phyloP scores from a whole-genome alignment of 1,140 invertebrate genomes.

The Myzus persicae region DNA sequence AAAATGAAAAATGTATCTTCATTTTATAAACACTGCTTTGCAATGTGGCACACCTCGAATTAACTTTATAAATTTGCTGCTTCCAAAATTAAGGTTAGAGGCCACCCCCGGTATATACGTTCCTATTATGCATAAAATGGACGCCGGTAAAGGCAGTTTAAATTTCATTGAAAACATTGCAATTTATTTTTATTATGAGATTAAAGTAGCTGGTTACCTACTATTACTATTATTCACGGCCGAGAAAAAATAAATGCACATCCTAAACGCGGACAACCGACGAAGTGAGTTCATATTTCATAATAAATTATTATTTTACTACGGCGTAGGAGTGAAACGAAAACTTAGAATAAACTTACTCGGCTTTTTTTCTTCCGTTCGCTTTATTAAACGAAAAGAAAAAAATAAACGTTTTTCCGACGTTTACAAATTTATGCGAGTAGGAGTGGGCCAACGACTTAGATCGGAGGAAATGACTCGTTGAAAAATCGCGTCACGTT shows the following conservation, averaged over 20 bases:
- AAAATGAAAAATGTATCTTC: too few species aligned
- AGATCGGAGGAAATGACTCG: background rate
- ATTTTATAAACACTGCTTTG: too few species aligned
- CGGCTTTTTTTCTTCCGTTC: background rate
- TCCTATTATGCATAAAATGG: too few species aligned
- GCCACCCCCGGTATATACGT: too few species aligned
- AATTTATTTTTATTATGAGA: too few species aligned
- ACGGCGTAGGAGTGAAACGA: background rate
- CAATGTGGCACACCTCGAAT: too few species aligned
- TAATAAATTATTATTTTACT: background rate
- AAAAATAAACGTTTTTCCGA: background rate
- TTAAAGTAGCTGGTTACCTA: too few species aligned
- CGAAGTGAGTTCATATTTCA: background rate
- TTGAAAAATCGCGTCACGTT: constrained; percentile 1
- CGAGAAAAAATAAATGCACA: background rate
- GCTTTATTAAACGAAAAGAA: background rate
- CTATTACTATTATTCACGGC: background rate
- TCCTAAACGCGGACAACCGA: background rate
- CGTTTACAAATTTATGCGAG: background rate
- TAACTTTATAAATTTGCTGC: too few species aligned
- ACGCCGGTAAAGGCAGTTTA: too few species aligned
- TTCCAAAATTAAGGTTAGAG: too few species aligned
- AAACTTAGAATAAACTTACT: constrained; percentile 1
- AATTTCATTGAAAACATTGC: too few species aligned
- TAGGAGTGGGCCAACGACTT: background rate